Percentiles rank a stretch among this genome's conserved stretches.
Evolutionary conservation across 2,113 vertebrate species (phyloP).

Genomic region (Tympanuchus pallidicinctus): DNA sequence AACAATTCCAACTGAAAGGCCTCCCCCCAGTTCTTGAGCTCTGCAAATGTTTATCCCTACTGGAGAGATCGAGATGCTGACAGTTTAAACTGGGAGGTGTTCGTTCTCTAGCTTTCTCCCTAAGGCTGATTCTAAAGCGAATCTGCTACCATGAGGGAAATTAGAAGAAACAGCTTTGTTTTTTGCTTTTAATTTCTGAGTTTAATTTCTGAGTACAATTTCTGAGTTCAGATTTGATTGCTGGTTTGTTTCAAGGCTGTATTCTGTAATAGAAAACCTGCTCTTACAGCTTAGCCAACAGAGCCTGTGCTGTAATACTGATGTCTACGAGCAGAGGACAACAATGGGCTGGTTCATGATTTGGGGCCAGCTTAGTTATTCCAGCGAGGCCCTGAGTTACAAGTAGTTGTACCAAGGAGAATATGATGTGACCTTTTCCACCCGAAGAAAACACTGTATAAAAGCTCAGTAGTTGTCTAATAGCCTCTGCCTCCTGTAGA

Average conservation of each 20-base stretch:
- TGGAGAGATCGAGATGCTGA: constrained; percentile 5
- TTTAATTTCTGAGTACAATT: not conserved
- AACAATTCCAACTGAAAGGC: not conserved
- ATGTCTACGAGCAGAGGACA: constrained; percentile 17
- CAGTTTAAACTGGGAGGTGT: not conserved
- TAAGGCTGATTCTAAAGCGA: not conserved
- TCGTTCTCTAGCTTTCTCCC: constrained; percentile 12
- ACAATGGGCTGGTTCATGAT: constrained; percentile 13
- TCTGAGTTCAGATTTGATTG: constrained; percentile 11
- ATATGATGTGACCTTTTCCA: constrained; percentile 33
- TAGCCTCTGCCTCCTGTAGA: constrained; percentile 40
- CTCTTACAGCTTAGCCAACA: not conserved
- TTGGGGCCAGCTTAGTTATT: not conserved
- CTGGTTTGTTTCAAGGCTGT: constrained; percentile 24
- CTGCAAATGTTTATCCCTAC: not conserved
- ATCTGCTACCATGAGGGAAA: not conserved
- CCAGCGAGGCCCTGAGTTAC: not conserved
- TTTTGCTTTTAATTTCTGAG: not conserved
- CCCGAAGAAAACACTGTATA: constrained; percentile 24
- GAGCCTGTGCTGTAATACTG: not conserved
- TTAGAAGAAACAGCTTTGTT: not conserved
- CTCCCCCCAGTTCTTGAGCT: not conserved
- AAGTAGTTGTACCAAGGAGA: constrained; percentile 28
- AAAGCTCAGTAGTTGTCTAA: constrained; percentile 26
- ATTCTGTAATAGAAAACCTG: constrained; percentile 31